Percentiles rank a stretch among this genome's conserved stretches.
Evolutionary conservation across 2,888 invertebrate genomes (phyloP).

Genomic region (Dendrolimus houi): DNA sequence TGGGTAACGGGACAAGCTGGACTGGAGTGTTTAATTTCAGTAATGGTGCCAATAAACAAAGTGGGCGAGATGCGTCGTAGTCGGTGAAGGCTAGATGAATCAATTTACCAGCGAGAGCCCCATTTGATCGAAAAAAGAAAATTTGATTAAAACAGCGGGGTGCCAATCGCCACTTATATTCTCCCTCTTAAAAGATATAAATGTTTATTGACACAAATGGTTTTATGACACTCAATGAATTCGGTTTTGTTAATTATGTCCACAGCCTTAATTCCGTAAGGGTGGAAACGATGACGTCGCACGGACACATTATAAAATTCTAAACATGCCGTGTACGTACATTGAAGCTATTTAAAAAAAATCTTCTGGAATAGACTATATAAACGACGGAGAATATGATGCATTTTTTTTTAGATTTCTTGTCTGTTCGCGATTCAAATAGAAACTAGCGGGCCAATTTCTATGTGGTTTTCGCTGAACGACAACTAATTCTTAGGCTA

Average conservation of each 20-base stretch:
- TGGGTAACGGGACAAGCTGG: neutral
- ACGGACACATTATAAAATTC: no score
- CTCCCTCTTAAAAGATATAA: constrained; percentile 25
- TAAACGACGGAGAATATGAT: no score
- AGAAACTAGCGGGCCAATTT: no score
- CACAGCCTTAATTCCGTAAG: neutral
- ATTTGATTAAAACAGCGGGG: constrained; percentile 43
- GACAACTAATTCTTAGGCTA: no score
- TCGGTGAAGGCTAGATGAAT: constrained; percentile 32
- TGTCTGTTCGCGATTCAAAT: no score
- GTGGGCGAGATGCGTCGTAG: constrained; percentile 22
- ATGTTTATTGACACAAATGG: constrained; percentile 14
- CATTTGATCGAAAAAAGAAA: constrained; percentile 40
- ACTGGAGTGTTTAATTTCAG: constrained; percentile 27
- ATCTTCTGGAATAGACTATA: no score
- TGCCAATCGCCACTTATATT: constrained; percentile 31
- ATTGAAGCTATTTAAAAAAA: no score
- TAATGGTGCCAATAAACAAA: constrained; percentile 42
- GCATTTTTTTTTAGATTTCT: no score
- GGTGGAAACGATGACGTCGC: no score
- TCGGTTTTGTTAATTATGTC: neutral
- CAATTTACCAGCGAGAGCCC: constrained; percentile 47
- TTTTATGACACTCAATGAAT: neutral
- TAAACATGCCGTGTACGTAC: no score
- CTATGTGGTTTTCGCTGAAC: no score